These are phyloP conservation scores for Garrulus glandarius DNA, from an alignment of 2,797 vertebrate genomes.

Conservation along the genomic window DNA sequence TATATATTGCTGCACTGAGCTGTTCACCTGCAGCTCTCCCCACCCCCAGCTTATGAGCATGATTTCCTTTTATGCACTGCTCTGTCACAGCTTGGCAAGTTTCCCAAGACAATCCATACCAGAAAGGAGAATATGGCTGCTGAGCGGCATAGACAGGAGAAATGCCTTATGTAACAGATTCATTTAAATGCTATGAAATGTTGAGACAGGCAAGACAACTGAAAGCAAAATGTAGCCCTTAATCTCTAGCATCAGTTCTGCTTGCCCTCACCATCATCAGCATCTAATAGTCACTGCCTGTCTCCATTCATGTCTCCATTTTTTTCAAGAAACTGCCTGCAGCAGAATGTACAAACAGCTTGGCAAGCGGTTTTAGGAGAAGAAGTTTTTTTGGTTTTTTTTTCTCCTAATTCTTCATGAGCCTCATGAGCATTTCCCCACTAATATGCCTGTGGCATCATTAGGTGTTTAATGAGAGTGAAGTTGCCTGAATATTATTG, in stretches of 20 bases:
- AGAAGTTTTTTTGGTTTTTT: not conserved
- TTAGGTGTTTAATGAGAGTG: slow-evolving; percentile 65
- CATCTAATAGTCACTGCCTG: slow-evolving; percentile 33
- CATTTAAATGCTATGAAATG: slow-evolving; percentile 26
- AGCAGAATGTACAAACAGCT: slow-evolving; percentile 45
- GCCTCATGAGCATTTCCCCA: slow-evolving; percentile 27
- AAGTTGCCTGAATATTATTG: slow-evolving; percentile 21
- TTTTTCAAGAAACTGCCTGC: slow-evolving; percentile 42
- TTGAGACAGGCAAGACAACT: slow-evolving; percentile 10
- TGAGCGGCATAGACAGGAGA: not conserved
- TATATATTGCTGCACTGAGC: not conserved
- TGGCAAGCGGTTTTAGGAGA: slow-evolving; percentile 2
- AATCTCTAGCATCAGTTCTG: slow-evolving; percentile 32
- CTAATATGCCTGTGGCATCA: slow-evolving; percentile 54
- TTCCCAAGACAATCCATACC: slow-evolving; percentile 55
- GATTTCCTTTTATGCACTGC: slow-evolving; percentile 50
- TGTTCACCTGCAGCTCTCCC: slow-evolving; percentile 52
- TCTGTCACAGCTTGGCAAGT: slow-evolving; percentile 59
- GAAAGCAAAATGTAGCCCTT: slow-evolving; percentile 41
- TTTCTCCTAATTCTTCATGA: slow-evolving; percentile 4
- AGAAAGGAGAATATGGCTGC: slow-evolving; percentile 51
- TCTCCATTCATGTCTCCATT: slow-evolving; percentile 32
- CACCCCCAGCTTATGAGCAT: slow-evolving; percentile 13
- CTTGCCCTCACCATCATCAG: slow-evolving; percentile 6
- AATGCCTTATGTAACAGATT: slow-evolving; percentile 26